These are phyloP conservation scores for Thomomys bottae DNA, from an alignment of 2,113 vertebrate species.

Conservation along the genomic window DNA sequence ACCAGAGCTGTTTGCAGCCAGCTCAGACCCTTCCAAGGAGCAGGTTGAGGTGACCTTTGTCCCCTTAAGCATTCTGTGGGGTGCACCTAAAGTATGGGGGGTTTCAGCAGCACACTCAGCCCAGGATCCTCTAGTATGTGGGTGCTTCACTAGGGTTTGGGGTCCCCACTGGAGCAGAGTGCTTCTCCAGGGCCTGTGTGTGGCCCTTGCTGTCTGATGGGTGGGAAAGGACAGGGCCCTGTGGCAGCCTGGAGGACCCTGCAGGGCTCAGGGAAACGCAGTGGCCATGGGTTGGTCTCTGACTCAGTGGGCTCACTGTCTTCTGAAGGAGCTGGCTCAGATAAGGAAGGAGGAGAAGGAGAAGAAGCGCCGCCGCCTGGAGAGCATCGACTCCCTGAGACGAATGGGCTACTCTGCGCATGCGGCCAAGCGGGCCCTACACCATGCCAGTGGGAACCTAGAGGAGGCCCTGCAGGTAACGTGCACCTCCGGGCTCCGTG, in stretches of 20 bases:
- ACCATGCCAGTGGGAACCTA: slow-evolving; percentile 87
- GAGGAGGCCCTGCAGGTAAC: slow-evolving; percentile 89
- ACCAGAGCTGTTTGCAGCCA: not conserved
- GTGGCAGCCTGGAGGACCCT: not conserved
- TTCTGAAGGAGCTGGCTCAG: slow-evolving; percentile 90
- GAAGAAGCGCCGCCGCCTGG: slow-evolving; percentile 86
- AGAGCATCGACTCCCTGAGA: slow-evolving; percentile 85
- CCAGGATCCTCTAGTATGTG: too few relatives aligned
- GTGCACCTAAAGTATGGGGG: not conserved
- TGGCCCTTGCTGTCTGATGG: not conserved
- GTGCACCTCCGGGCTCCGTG: not conserved
- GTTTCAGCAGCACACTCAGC: too few relatives aligned
- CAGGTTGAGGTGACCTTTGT: not conserved
- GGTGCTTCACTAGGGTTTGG: not conserved
- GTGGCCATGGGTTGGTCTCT: not conserved
- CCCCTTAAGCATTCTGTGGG: too few relatives aligned
- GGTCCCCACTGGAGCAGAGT: not conserved
- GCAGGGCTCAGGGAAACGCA: not conserved
- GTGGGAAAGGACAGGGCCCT: too few relatives aligned
- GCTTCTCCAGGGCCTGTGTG: too few relatives aligned
- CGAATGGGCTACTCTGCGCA: slow-evolving; percentile 90
- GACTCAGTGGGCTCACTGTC: not conserved
- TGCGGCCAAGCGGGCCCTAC: slow-evolving; percentile 90
- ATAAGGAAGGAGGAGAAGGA: slow-evolving; percentile 89
- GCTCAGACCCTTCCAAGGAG: not conserved